Evolutionary conservation across 2,113 vertebrate species (phyloP).

Genomic region (Nothoprocta perdicaria): DNA sequence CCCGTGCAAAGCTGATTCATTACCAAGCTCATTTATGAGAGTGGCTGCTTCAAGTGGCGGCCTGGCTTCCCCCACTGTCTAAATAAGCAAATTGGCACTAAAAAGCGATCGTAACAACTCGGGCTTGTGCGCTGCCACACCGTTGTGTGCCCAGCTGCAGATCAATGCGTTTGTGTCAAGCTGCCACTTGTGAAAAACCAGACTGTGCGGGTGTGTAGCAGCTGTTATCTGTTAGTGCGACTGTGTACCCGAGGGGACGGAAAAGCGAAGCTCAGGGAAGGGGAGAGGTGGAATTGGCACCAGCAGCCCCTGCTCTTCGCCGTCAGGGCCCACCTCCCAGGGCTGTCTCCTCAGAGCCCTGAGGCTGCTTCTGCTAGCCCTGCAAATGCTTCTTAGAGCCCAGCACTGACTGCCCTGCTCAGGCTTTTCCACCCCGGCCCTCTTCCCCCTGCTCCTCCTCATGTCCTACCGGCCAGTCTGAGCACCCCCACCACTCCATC

Average conservation of each 20-base stretch:
- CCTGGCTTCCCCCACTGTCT: not conserved
- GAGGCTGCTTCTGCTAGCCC: too few relatives aligned
- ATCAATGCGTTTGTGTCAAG: not conserved
- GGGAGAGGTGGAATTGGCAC: not conserved
- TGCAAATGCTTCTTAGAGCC: fast-evolving
- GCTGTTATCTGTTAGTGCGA: not conserved
- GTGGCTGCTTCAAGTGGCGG: not conserved
- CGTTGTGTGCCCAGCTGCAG: fast-evolving
- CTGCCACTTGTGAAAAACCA: not conserved
- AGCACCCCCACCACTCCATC: not conserved
- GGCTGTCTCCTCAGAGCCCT: not conserved
- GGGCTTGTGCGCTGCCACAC: not conserved
- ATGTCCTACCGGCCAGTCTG: not conserved
- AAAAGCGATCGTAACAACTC: not conserved
- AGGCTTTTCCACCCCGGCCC: too few relatives aligned
- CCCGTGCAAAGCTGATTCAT: not conserved
- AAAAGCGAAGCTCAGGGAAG: not conserved
- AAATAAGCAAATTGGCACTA: not conserved
- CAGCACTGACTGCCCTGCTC: not conserved
- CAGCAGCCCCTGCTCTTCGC: not conserved
- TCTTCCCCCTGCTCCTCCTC: not conserved
- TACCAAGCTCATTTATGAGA: not conserved
- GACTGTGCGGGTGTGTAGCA: not conserved
- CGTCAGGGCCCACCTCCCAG: not conserved
- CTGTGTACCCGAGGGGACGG: not conserved